Percentiles rank a stretch among this genome's conserved stretches.
phyloP scores from a whole-genome alignment of 2,797 vertebrate genomes.

The Lepus townsendii region DNA sequence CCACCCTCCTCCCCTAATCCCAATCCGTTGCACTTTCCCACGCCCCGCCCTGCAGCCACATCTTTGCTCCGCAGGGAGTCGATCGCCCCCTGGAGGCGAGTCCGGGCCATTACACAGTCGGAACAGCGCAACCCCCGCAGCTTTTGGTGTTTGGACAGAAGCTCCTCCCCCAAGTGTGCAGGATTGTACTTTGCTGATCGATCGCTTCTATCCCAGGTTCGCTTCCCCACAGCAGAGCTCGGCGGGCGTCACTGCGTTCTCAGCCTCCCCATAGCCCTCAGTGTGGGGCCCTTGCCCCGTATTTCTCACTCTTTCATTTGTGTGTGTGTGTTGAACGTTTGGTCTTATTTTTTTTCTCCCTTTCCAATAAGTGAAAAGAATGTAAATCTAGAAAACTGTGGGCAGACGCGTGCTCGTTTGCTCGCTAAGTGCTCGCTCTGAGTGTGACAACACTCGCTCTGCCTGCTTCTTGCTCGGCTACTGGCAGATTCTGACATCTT shows the following conservation, averaged over 20 bases:
- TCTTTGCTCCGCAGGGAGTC: not conserved
- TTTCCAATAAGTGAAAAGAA: constrained; percentile 59
- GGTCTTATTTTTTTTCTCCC: not conserved
- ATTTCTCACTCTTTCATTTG: constrained; percentile 10
- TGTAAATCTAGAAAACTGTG: constrained; percentile 26
- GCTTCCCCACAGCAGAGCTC: not conserved
- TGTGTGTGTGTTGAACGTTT: constrained; percentile 22
- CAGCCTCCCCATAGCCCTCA: not conserved
- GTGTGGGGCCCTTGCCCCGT: not conserved
- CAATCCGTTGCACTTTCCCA: not conserved
- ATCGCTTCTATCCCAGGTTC: not conserved
- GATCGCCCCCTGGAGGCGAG: not conserved
- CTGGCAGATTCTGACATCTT: not conserved
- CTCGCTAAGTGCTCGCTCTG: constrained; percentile 10
- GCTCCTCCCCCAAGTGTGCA: not conserved
- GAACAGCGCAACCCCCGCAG: not conserved
- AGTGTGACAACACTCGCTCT: constrained; percentile 1
- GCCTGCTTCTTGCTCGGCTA: not conserved
- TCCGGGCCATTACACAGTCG: not conserved
- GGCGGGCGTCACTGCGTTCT: not conserved
- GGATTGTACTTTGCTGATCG: not conserved
- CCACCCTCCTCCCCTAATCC: too few relatives aligned
- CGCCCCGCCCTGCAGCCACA: fast-evolving
- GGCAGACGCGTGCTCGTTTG: constrained; percentile 49
- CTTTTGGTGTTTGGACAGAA: not conserved